Evolutionary conservation across 1,140 invertebrate species (phyloP).

Genomic region (Triops longicaudatus): DNA sequence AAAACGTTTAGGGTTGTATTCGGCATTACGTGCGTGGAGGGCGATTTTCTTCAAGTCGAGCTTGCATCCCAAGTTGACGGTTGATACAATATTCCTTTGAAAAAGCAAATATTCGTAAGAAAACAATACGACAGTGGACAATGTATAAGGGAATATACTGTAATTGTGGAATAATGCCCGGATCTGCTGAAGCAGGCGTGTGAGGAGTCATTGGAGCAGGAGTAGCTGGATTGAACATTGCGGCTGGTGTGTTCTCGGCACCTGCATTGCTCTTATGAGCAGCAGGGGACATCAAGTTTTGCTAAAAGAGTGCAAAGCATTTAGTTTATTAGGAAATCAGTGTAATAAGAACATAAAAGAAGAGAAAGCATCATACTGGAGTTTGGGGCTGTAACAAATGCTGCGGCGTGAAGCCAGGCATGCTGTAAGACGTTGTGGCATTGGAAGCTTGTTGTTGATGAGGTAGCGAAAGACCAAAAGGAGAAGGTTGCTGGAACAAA

Average conservation of each 20-base stretch:
- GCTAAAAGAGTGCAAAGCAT: conserved; percentile 30
- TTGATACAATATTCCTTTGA: conserved; percentile 90
- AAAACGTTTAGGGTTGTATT: conserved; percentile 99
- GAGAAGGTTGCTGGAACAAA: conserved; percentile 49
- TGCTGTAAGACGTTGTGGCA: conserved; percentile 36
- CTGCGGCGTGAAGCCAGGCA: conserved; percentile 50
- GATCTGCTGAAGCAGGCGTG: conserved; percentile 87
- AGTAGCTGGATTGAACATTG: conserved; percentile 49
- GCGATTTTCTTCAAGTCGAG: conserved; percentile 96
- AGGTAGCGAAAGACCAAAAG: conserved; percentile 35
- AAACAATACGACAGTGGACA: background rate
- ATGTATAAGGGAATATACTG: conserved; percentile 57
- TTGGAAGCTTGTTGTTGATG: conserved; percentile 54
- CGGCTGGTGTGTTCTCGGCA: conserved; percentile 22
- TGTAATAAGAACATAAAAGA: background rate
- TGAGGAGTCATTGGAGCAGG: conserved; percentile 82
- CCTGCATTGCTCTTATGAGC: conserved; percentile 20
- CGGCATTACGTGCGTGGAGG: conserved; percentile 96
- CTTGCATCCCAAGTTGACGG: conserved; percentile 93
- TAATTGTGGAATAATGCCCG: conserved; percentile 84
- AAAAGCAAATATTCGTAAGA: conserved; percentile 35
- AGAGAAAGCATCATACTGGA: conserved; percentile 50
- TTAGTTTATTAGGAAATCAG: background rate
- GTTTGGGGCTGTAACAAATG: conserved; percentile 77
- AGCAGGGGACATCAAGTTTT: conserved; percentile 27